Conservation (phyloP, 2,888 invertebrate genomes). For the Stenoptilia bipunctidactyla region DNA sequence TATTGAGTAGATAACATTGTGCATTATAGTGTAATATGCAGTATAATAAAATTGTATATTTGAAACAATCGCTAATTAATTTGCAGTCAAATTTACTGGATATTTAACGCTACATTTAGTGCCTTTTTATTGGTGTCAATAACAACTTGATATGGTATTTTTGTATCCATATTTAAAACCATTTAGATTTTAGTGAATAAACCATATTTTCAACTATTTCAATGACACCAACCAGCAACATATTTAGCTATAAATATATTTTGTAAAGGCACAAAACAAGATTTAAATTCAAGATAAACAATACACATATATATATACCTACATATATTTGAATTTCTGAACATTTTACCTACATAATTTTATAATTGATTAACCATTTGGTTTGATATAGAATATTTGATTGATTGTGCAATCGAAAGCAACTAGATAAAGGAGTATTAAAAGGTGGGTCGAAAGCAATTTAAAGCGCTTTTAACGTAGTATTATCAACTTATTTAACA, state of each 20-base stretch:
- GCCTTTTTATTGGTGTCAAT: background rate
- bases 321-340: slow-evolving; percentile 3
- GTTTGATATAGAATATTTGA: no score
- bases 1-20: slow-evolving; percentile 67
- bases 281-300: slow-evolving; percentile 9
- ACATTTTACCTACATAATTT: background rate
- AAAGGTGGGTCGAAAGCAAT: no score
- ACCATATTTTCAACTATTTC: background rate
- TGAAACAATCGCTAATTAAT: background rate
- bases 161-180: background rate
- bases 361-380: no score
- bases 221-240: background rate
- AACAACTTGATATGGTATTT: background rate
- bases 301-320: no score
- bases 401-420: no score
- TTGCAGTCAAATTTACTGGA: background rate
- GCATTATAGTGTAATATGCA: slow-evolving; percentile 32
- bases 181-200: background rate
- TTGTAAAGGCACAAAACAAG: slow-evolving; percentile 60
- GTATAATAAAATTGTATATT: background rate
- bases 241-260: slow-evolving; percentile 21
- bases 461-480: no score
- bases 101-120: background rate
- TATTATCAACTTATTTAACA: no score
- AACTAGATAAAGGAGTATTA: no score